A percentile compares a stretch with the other conserved stretches of the same genome.
phyloP scores from a whole-genome alignment of 2,113 vertebrate genomes.

The Penelope pileata region DNA sequence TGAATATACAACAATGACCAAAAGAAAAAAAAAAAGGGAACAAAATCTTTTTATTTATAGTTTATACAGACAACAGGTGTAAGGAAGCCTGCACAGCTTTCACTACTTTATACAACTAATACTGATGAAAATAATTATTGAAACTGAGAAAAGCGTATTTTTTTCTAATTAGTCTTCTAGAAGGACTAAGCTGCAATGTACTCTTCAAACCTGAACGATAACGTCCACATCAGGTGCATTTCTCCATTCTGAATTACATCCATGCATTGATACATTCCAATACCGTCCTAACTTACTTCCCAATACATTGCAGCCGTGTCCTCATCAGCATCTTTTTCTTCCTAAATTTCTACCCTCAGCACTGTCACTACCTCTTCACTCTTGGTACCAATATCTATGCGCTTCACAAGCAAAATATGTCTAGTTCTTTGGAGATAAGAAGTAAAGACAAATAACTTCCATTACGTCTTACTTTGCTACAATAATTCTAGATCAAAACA shows the following conservation, averaged over 20 bases:
- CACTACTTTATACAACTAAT: background rate
- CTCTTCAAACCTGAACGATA: background rate
- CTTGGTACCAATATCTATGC: background rate
- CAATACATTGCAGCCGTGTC: background rate
- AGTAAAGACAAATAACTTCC: background rate
- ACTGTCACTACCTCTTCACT: background rate
- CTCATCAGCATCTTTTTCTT: background rate
- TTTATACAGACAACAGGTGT: background rate
- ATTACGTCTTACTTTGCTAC: background rate
- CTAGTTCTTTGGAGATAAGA: background rate
- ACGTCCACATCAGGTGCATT: background rate
- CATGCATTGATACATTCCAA: rapidly evolving
- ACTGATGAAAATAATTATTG: background rate
- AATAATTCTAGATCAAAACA: background rate
- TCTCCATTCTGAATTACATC: background rate
- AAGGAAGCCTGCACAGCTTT: background rate
- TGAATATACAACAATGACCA: background rate
- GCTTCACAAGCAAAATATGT: background rate
- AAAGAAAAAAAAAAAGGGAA: background rate
- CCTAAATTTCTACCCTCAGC: background rate
- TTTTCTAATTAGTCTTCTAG: background rate
- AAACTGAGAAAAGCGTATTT: background rate
- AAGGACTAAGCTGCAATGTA: background rate
- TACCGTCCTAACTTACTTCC: background rate
- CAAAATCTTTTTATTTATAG: background rate